These are phyloP conservation scores for Esperia sulphurella DNA, from an alignment of 2,888 invertebrate species.

Conservation along the genomic window DNA sequence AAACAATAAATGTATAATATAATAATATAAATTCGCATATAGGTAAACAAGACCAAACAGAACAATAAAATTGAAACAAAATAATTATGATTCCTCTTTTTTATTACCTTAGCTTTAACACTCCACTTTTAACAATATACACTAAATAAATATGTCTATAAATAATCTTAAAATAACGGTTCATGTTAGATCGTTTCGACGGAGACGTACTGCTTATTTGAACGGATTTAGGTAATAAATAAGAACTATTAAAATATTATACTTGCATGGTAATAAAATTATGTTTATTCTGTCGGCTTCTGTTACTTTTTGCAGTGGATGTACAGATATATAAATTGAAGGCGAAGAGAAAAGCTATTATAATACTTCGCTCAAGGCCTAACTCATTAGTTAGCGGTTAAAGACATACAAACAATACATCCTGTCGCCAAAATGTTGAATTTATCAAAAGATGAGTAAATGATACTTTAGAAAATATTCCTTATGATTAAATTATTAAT, in stretches of 20 bases:
- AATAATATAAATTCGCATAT: too few relatives aligned
- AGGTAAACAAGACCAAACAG: too few relatives aligned
- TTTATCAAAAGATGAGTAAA: too few relatives aligned
- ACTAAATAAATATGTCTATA: conserved; percentile 23
- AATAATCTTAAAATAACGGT: conserved; percentile 33
- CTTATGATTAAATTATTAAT: too few relatives aligned
- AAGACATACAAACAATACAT: too few relatives aligned
- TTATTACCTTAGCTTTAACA: conserved; percentile 73
- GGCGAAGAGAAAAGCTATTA: background rate
- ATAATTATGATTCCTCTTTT: conserved; percentile 60
- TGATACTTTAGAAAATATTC: too few relatives aligned
- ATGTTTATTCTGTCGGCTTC: too few relatives aligned
- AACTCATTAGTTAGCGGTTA: background rate
- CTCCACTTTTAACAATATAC: conserved; percentile 42
- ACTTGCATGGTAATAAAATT: too few relatives aligned
- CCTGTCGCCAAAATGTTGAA: too few relatives aligned
- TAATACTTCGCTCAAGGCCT: background rate
- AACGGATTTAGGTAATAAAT: conserved; percentile 29
- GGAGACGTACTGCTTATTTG: conserved; percentile 21
- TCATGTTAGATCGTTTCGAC: conserved; percentile 44
- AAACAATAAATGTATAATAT: too few relatives aligned
- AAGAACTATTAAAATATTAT: background rate
- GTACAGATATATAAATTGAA: too few relatives aligned
- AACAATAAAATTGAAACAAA: conserved; percentile 18
- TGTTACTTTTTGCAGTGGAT: too few relatives aligned